phyloP scores from a whole-genome alignment of 2,888 invertebrate genomes.

The Zaprionus lineosus region DNA sequence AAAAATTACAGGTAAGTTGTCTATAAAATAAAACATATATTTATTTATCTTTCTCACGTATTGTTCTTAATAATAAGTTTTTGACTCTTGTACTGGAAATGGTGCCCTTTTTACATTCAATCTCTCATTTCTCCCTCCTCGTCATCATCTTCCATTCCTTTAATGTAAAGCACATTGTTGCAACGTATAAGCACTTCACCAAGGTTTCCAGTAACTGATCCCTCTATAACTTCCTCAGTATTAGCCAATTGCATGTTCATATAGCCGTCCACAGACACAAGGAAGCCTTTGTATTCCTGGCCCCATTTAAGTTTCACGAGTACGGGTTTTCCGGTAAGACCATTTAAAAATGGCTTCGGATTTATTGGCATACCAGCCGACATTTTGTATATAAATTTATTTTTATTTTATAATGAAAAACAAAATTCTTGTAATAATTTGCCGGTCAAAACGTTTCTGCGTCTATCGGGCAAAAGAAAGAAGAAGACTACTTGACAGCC shows the following conservation, averaged over 20 bases:
- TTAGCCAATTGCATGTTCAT: conserved; percentile 99
- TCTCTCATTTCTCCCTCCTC: conserved; percentile 96
- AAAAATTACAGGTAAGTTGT: conserved; percentile 77
- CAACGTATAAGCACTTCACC: conserved; percentile 99
- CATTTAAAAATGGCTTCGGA: conserved; percentile 99
- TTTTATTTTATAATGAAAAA: conserved; percentile 36
- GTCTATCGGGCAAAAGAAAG: conserved; percentile 30
- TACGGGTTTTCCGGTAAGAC: conserved; percentile 98
- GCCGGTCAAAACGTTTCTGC: conserved; percentile 62
- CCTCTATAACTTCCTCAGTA: conserved; percentile 98
- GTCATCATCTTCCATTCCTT: conserved; percentile 97
- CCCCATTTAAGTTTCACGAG: conserved; percentile 99
- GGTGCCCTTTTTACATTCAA: conserved; percentile 41
- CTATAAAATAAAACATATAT: conserved; percentile 58
- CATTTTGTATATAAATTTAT: conserved; percentile 67
- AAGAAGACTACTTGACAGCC: conserved; percentile 30
- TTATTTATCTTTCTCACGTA: too few species aligned
- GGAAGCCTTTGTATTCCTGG: conserved; percentile 98
- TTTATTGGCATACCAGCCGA: conserved; percentile 97
- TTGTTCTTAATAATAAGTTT: conserved; percentile 32
- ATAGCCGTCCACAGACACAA: conserved; percentile 99
- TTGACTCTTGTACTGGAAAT: conserved; percentile 32
- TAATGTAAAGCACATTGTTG: conserved; percentile 97
- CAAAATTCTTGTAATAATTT: conserved; percentile 20
- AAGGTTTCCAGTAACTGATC: conserved; percentile 92